Evolutionary conservation across 2,797 vertebrate genomes (phyloP).

Genomic region (Xenopus petersii): DNA sequence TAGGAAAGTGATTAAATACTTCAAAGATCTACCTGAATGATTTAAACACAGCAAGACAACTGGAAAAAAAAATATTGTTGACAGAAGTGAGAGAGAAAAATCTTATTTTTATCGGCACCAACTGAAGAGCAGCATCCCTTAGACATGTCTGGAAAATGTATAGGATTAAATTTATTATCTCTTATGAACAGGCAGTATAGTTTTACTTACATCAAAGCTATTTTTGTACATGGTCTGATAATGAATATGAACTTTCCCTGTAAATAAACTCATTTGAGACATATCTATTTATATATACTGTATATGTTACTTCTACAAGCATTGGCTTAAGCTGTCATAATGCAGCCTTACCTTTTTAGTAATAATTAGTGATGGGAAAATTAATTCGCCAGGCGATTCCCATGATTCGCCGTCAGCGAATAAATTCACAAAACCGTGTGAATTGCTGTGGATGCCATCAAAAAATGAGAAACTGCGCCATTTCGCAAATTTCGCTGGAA

Average conservation of each 20-base stretch:
- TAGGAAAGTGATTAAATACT: conserved; percentile 1
- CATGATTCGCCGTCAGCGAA: no score
- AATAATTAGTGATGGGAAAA: no score
- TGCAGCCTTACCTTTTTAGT: no score
- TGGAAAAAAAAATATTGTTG: conserved; percentile 6
- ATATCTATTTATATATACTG: neutral
- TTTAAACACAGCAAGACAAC: conserved; percentile 1
- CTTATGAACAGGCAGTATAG: neutral
- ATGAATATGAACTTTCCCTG: neutral
- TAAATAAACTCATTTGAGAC: neutral
- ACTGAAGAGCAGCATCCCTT: neutral
- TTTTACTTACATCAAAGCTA: neutral
- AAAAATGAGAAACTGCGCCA: no score
- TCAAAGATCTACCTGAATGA: conserved; percentile 3
- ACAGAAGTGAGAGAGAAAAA: neutral
- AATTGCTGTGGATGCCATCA: no score
- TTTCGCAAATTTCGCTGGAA: no score
- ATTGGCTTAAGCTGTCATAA: no score
- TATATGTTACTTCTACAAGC: no score
- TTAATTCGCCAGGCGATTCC: no score
- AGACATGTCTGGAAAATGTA: conserved; percentile 12
- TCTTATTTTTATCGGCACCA: neutral
- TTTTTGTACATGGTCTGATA: neutral
- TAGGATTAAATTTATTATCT: neutral
- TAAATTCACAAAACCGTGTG: no score